phyloP scores from a whole-genome alignment of 2,113 vertebrate species.

The Xyrauchen texanus region DNA sequence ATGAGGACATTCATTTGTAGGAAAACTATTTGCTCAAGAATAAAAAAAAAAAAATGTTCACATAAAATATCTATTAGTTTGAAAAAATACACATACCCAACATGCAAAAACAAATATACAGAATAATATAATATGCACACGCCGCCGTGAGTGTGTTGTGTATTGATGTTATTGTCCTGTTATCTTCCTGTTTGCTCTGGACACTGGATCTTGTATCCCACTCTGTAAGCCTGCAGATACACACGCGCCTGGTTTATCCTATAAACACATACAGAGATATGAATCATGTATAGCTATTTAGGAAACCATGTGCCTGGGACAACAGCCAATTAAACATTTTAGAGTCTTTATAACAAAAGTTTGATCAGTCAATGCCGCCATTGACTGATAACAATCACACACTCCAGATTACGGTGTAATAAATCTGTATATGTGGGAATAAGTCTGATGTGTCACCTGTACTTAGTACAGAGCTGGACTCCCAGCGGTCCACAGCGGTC shows the following conservation, averaged over 20 bases:
- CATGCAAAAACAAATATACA: constrained; percentile 1
- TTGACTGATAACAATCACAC: no score
- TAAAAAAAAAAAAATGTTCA: not conserved
- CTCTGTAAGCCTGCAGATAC: constrained; percentile 80
- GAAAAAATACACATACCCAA: not conserved
- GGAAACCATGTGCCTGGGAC: not conserved
- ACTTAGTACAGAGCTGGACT: constrained; percentile 79
- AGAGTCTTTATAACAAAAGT: not conserved
- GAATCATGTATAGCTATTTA: not conserved
- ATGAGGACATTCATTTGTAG: no score
- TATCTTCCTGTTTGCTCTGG: constrained; percentile 61
- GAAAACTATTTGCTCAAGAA: no score
- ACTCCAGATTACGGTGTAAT: not conserved
- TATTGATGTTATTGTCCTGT: not conserved
- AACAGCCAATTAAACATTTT: not conserved
- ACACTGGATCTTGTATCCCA: constrained; percentile 82
- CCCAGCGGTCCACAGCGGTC: constrained; percentile 82
- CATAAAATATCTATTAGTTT: not conserved
- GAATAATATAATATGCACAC: not conserved
- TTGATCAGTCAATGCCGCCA: no score
- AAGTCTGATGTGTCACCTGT: constrained; percentile 66
- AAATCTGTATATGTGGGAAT: not conserved
- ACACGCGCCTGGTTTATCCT: constrained; percentile 82
- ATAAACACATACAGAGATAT: constrained; percentile 32
- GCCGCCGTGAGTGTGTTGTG: not conserved